These are phyloP conservation scores for Leptinotarsa peninsularis DNA, from an alignment of 2,888 invertebrate genomes.

Conservation along the genomic window DNA sequence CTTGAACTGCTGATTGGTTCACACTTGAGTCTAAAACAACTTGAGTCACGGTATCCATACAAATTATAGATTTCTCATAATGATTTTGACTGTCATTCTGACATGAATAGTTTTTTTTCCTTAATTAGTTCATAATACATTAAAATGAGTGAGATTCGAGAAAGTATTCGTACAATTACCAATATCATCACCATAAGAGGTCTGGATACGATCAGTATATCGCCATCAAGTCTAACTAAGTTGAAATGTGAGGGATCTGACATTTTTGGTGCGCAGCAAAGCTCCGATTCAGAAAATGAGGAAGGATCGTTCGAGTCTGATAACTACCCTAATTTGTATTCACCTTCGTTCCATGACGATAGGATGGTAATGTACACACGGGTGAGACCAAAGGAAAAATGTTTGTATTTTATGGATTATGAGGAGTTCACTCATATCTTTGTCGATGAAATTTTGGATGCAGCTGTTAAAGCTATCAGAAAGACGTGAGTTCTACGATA, in stretches of 20 bases:
- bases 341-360: not conserved
- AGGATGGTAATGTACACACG: slow-evolving; percentile 2
- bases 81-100: not conserved
- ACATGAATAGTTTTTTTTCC: slow-evolving; percentile 6
- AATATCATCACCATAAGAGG: slow-evolving; percentile 22
- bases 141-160: not conserved
- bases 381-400: not conserved
- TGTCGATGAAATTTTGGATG: slow-evolving; percentile 33
- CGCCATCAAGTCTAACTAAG: not conserved
- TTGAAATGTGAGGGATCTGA: slow-evolving; percentile 9
- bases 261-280: not conserved
- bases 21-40: too few relatives aligned
- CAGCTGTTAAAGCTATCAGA: slow-evolving; percentile 24
- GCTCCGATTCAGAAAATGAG: not conserved
- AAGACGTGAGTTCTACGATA: slow-evolving; percentile 1
- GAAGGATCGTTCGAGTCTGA: not conserved
- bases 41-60: too few relatives aligned
- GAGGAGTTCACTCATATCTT: slow-evolving; percentile 29
- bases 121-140: not conserved
- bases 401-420: slow-evolving; percentile 18
- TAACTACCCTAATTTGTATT: not conserved
- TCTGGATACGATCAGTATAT: slow-evolving; percentile 16
- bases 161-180: not conserved
- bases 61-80: not conserved
- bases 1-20: too few relatives aligned